Conservation (phyloP, 2,888 invertebrate species). For the Capitulum mitella region DNA sequence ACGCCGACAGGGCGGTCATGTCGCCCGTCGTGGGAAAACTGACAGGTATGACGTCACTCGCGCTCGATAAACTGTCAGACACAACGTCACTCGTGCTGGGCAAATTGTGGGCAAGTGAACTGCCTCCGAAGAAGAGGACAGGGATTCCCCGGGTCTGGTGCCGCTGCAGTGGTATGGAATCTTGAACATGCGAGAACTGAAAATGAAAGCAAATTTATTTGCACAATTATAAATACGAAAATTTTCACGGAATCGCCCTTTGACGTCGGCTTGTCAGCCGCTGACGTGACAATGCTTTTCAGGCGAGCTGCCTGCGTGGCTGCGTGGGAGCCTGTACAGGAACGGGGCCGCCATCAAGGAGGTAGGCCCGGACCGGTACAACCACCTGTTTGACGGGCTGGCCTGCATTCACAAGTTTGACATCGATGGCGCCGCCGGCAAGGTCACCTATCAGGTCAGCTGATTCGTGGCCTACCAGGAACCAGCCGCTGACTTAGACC, state of each 20-base stretch:
- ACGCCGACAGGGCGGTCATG: conserved; percentile 28
- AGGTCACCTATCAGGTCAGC: conserved; percentile 30
- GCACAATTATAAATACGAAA: no score
- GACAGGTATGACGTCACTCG: conserved; percentile 12
- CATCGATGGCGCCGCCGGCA: conserved; percentile 27
- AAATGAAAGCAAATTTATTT: no score
- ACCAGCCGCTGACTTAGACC: no score
- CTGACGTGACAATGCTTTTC: no score
- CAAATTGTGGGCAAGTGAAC: background rate
- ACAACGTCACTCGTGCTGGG: background rate
- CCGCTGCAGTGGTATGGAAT: background rate
- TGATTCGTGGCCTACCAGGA: no score
- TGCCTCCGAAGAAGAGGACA: background rate
- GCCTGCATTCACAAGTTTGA: conserved; percentile 31
- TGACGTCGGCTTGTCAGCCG: no score
- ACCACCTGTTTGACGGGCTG: conserved; percentile 31
- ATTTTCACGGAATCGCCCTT: no score
- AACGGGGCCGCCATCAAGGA: conserved; percentile 29
- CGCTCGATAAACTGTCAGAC: background rate
- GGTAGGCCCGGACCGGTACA: conserved; percentile 28
- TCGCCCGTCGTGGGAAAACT: conserved; percentile 28
- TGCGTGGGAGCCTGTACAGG: conserved; percentile 28
- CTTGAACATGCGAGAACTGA: background rate
- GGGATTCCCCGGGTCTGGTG: background rate
- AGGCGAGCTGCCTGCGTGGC: conserved; percentile 30